phyloP scores from a whole-genome alignment of 2,113 vertebrate genomes.

The Cynocephalus volans region DNA sequence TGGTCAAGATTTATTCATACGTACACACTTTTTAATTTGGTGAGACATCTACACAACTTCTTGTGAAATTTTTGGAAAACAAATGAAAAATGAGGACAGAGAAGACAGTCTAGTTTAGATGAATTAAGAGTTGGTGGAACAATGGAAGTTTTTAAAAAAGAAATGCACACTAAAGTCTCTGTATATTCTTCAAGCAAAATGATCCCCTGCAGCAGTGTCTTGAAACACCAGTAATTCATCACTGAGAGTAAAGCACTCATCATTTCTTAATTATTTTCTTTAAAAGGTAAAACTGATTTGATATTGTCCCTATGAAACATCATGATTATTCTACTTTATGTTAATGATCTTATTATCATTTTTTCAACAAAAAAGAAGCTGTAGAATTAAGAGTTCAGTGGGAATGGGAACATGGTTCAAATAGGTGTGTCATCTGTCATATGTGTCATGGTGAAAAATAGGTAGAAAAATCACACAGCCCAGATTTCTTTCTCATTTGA shows the following conservation, averaged over 20 bases:
- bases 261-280: background rate
- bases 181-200: background rate
- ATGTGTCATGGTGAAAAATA: background rate
- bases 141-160: background rate
- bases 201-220: background rate
- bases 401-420: background rate
- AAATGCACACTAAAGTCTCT: background rate
- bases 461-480: background rate
- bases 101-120: background rate
- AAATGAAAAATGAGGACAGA: background rate
- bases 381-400: background rate
- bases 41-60: background rate
- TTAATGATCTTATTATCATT: background rate
- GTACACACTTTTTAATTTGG: background rate
- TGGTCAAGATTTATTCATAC: background rate
- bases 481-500: background rate
- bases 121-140: conserved; percentile 10
- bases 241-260: background rate
- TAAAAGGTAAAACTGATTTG: conserved; percentile 28
- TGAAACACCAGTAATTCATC: background rate
- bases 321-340: background rate
- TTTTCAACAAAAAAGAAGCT: background rate
- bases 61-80: background rate
- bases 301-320: background rate
- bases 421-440: background rate